A percentile compares a stretch with the other conserved stretches of the same genome.
Conservation (phyloP, 2,797 vertebrate genomes). For the Dryobates pubescens region DNA sequence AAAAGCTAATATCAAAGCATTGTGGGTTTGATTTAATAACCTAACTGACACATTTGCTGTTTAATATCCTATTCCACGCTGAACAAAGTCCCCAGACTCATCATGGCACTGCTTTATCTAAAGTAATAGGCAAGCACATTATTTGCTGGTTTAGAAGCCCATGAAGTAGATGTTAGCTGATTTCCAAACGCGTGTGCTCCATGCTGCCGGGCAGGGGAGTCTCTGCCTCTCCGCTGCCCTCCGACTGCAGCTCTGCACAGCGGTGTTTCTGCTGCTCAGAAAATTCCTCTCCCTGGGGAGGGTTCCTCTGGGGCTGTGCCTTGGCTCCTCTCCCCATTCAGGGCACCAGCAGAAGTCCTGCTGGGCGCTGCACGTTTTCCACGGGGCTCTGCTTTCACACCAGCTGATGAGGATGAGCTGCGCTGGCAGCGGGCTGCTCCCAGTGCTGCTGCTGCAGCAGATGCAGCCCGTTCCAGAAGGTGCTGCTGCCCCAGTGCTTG, state of each 20-base stretch:
- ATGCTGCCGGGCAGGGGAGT: background rate
- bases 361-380: slow-evolving; percentile 12
- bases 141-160: slow-evolving; percentile 54
- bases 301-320: background rate
- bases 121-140: slow-evolving; percentile 59
- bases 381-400: slow-evolving; percentile 19
- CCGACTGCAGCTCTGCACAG: background rate
- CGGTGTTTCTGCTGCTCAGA: background rate
- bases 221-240: background rate
- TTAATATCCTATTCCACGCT: slow-evolving; percentile 33
- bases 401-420: slow-evolving; percentile 33
- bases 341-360: background rate
- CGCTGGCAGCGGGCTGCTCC: slow-evolving; percentile 36
- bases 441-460: slow-evolving; percentile 37
- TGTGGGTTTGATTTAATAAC: slow-evolving; percentile 47
- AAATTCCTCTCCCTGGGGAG: background rate
- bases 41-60: slow-evolving; percentile 12
- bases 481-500: slow-evolving; percentile 38
- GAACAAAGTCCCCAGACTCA: slow-evolving; percentile 41
- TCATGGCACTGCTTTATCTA: slow-evolving; percentile 53
- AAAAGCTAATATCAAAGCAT: background rate
- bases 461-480: slow-evolving; percentile 22
- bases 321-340: background rate
- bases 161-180: slow-evolving; percentile 53
- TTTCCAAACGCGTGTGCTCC: slow-evolving; percentile 43